phyloP scores from a whole-genome alignment of 2,888 invertebrate genomes.

The Thereva nobilitata region DNA sequence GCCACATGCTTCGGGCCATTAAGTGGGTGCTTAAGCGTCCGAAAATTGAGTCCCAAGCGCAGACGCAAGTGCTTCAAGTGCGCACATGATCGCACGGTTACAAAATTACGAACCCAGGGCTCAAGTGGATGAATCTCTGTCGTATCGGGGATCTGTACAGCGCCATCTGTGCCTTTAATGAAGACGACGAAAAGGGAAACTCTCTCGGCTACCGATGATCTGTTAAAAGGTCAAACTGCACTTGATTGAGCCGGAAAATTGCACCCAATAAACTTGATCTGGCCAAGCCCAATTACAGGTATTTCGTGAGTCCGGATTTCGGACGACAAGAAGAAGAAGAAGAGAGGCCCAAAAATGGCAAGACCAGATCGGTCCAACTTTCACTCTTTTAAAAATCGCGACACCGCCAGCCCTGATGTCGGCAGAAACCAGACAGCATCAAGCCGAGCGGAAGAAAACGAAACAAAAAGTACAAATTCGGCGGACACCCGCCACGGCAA shows the following conservation, averaged over 20 bases:
- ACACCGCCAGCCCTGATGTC: conserved; percentile 4
- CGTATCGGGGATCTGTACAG: not conserved
- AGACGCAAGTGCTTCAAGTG: conserved; percentile 17
- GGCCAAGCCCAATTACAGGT: conserved; percentile 11
- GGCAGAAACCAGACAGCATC: not conserved
- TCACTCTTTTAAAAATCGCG: conserved; percentile 15
- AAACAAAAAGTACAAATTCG: conserved; percentile 13
- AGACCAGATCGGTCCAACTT: conserved; percentile 26
- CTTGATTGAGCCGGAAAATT: conserved; percentile 24
- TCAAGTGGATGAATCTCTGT: conserved; percentile 1
- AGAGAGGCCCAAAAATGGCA: conserved; percentile 1
- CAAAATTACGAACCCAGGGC: conserved; percentile 4
- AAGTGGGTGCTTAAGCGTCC: conserved; percentile 19
- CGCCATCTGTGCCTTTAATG: no score
- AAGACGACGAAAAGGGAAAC: no score
- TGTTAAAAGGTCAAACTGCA: conserved; percentile 25
- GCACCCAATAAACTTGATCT: conserved; percentile 2
- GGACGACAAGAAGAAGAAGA: not conserved
- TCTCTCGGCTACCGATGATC: conserved; percentile 16
- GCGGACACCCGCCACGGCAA: conserved; percentile 34
- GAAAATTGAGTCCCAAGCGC: conserved; percentile 19
- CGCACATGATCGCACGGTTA: conserved; percentile 13
- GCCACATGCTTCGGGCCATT: not conserved
- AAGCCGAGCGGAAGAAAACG: conserved; percentile 4
- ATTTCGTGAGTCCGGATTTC: not conserved